These are phyloP conservation scores for Brachionus asplanchnoidis DNA, from an alignment of 1,140 invertebrate species.

Conservation along the genomic window DNA sequence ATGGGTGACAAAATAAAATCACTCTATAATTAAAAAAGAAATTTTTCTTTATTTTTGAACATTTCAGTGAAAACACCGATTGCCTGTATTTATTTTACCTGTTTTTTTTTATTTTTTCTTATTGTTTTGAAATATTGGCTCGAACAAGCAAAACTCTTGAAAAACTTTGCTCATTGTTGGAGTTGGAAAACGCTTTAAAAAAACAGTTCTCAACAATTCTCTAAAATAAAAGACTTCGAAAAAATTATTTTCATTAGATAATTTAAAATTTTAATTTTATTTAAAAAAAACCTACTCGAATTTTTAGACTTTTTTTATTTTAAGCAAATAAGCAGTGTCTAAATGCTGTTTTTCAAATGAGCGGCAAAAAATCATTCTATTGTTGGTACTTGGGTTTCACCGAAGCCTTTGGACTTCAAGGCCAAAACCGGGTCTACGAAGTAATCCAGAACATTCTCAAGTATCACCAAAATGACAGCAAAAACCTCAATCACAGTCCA, in stretches of 20 bases:
- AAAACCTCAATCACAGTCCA: neutral
- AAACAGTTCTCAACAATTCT: neutral
- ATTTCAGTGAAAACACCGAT: neutral
- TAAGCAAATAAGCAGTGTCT: neutral
- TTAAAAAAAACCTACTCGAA: neutral
- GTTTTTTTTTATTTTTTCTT: neutral
- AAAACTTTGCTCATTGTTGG: neutral
- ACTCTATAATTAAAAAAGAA: neutral
- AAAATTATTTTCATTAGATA: neutral
- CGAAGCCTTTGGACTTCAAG: slow-evolving; percentile 8
- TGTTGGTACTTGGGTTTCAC: slow-evolving; percentile 36
- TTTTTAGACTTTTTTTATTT: slow-evolving; percentile 5
- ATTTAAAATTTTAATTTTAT: slow-evolving; percentile 8
- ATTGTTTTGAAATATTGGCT: neutral
- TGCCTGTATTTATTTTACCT: neutral
- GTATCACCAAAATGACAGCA: slow-evolving; percentile 12
- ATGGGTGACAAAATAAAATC: neutral
- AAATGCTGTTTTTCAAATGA: slow-evolving; percentile 32
- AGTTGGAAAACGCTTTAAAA: neutral
- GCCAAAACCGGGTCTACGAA: slow-evolving; percentile 11
- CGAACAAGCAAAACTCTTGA: neutral
- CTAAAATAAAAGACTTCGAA: neutral
- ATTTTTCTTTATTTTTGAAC: neutral
- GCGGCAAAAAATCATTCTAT: slow-evolving; percentile 27
- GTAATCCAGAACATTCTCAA: slow-evolving; percentile 19